These are phyloP conservation scores for Prunella fulvescens DNA, from an alignment of 2,113 vertebrate genomes.

Conservation along the genomic window DNA sequence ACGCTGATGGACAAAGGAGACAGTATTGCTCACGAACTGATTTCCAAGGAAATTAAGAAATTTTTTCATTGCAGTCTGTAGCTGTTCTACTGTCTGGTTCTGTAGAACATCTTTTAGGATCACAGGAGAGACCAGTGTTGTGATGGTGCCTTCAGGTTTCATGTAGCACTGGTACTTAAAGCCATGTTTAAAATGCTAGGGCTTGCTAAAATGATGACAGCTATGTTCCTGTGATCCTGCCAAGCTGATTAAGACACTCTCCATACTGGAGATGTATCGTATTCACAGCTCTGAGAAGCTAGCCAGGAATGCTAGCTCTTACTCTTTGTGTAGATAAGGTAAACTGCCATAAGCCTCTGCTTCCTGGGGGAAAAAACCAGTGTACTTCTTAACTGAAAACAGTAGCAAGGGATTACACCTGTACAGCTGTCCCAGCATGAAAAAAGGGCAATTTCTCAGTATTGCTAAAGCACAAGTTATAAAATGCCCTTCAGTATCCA, in stretches of 20 bases:
- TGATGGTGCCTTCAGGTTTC: background rate
- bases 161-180: background rate
- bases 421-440: background rate
- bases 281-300: background rate
- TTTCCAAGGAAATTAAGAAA: background rate
- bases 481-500: background rate
- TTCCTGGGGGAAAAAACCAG: background rate
- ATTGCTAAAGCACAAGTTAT: background rate
- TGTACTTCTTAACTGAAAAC: background rate
- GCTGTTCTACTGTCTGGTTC: background rate
- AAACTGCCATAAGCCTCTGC: background rate
- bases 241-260: background rate
- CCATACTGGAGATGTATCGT: background rate
- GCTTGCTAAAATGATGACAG: conserved; percentile 1
- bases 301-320: background rate
- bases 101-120: background rate
- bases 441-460: background rate
- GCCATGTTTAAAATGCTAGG: background rate
- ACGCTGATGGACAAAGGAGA: background rate
- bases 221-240: background rate
- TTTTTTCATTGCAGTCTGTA: background rate
- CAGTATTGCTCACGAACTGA: background rate
- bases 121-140: background rate
- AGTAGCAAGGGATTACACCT: background rate
- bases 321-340: background rate